Base-by-base conservation (phyloP, 2,797 vertebrate genomes). In the Telmatherina bonti region DNA sequence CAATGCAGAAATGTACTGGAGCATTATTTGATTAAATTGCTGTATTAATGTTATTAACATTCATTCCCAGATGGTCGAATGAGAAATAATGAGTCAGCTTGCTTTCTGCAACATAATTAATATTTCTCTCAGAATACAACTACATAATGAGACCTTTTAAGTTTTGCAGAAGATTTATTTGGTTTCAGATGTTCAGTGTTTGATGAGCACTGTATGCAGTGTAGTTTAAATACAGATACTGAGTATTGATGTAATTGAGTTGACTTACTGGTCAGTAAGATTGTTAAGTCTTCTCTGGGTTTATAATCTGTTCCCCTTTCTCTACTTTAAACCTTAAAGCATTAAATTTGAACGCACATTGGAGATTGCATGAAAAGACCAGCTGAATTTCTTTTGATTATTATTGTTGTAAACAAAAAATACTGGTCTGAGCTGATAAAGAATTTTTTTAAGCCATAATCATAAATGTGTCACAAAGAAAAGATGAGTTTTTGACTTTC, bases 201-300 rank as follows among this genome's bases (percentile, higher is more conserved):
- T 52, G 47, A 72, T 52, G 38, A 16, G 53, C 36, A 36, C 9
- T 8, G 16, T 47, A 24, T 62, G 5, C 38, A 27, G 30, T 20
- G 47, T 18, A 36, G 11, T 38, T 41, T 62, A 63, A 51, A 15
- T 62, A 20, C 49, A 80, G 38, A 67, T 56, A 31, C 3, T 10
- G 29, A 52, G 49, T 65, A 72, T 65, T 38, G 58, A 67, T 79
- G 60, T 62, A 74, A 77, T 58, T 68, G 51, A 75, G 29, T 65
- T 58, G 66, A 83, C 73, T 78, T 87, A 72, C 81, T 81, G 76
- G 63, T 78, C 61, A 29, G 72, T 74, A 30, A 29, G 33, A 36
- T 30, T n/a, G 0, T 72, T 27, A 18, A n/a, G 18, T 27, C 30
- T 51, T 24, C 0, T 2, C 24, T 56, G 35, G 33, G 16, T 24